Conservation (phyloP, 35 echinoderm and acorn worm genomes). For the Heliocidaris erythrogramma region DNA sequence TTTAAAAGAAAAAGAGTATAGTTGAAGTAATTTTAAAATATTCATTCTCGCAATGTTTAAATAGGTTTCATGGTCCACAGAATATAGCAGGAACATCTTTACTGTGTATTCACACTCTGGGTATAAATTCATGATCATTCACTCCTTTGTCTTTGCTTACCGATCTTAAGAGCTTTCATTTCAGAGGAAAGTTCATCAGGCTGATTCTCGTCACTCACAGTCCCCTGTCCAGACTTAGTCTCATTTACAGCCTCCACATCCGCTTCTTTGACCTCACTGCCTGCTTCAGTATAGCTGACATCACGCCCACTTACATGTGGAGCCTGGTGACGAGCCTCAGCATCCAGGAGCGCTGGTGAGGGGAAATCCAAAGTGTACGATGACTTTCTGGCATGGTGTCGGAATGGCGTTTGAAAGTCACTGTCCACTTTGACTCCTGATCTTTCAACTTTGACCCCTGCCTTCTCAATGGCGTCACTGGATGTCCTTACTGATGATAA, state of each 20-base stretch:
- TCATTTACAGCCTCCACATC: background rate
- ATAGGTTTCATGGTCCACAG: too few species aligned
- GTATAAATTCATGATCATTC: background rate
- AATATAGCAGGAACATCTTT: too few species aligned
- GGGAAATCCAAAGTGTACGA: constrained; percentile 92
- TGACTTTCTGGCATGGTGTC: constrained; percentile 62
- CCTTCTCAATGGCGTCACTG: background rate
- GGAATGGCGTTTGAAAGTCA: constrained; percentile 51
- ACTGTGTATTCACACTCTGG: too few species aligned
- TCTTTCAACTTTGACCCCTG: background rate
- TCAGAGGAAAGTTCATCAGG: constrained; percentile 1
- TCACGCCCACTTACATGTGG: constrained; percentile 54
- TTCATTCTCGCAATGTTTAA: too few species aligned
- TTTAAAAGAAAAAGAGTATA: too few species aligned
- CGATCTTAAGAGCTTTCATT: constrained; percentile 36
- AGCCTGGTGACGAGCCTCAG: constrained; percentile 80
- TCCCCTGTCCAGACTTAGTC: background rate
- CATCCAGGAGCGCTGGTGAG: constrained; percentile 85
- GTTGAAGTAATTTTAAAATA: too few species aligned
- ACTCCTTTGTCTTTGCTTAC: background rate
- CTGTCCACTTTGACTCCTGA: constrained; percentile 1
- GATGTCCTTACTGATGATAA: background rate
- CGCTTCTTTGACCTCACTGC: background rate
- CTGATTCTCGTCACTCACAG: background rate
- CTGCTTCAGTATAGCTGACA: background rate